phyloP scores from a whole-genome alignment of 1,140 invertebrate species.

The Campoletis sonorensis region DNA sequence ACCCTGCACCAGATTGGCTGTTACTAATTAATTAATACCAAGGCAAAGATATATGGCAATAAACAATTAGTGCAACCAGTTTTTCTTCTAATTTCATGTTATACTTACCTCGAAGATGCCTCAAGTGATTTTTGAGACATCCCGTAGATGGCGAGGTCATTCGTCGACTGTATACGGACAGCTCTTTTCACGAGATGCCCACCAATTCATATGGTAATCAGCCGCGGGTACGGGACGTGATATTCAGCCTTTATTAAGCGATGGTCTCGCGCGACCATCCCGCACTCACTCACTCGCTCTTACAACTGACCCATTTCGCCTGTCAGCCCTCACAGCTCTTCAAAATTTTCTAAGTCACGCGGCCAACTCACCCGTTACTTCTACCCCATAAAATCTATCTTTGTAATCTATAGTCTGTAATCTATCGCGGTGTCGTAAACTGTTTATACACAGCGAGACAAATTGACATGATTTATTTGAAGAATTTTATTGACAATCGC shows the following conservation, averaged over 20 bases:
- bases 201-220: constrained; percentile 68
- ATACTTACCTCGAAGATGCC: neutral
- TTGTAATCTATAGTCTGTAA: neutral
- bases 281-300: constrained; percentile 24
- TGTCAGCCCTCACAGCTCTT: constrained; percentile 55
- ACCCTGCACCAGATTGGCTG: too few species aligned
- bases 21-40: neutral
- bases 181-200: constrained; percentile 57
- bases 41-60: too few species aligned
- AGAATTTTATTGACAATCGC: neutral
- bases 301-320: constrained; percentile 61
- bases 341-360: constrained; percentile 60
- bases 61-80: too few species aligned
- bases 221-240: constrained; percentile 45
- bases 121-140: neutral
- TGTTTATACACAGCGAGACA: neutral
- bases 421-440: constrained; percentile 1
- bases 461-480: neutral
- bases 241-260: constrained; percentile 63
- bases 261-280: neutral
- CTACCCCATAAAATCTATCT: constrained; percentile 36
- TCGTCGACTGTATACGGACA: constrained; percentile 45
- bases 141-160: constrained; percentile 4
- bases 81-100: neutral
- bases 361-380: constrained; percentile 40